Evolutionary conservation across 1,140 invertebrate genomes (phyloP).

Genomic region (Ectropis grisescens): DNA sequence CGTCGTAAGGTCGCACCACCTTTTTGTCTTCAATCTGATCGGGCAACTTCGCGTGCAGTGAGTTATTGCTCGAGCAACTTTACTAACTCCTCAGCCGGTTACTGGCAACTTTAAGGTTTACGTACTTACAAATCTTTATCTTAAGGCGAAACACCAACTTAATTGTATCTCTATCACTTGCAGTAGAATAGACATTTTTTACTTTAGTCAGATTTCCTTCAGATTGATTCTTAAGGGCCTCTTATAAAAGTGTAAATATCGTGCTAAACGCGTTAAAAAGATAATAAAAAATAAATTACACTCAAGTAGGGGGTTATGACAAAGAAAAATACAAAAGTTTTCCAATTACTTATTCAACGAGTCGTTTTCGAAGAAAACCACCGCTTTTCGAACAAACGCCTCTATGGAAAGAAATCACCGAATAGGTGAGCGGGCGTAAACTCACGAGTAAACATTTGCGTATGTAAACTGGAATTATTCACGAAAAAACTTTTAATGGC

Average conservation of each 20-base stretch:
- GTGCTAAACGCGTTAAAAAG: no score
- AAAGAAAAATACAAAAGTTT: slow-evolving; percentile 37
- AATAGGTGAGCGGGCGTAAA: slow-evolving; percentile 63
- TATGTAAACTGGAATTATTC: slow-evolving; percentile 70
- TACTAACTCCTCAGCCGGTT: slow-evolving; percentile 18
- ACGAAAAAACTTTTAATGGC: slow-evolving; percentile 71
- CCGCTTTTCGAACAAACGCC: slow-evolving; percentile 46
- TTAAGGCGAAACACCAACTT: no score
- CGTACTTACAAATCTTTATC: no score
- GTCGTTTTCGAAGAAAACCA: slow-evolving; percentile 41
- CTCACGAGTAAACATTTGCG: slow-evolving; percentile 68
- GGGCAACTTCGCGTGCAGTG: slow-evolving; percentile 26
- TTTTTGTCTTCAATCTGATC: slow-evolving; percentile 46
- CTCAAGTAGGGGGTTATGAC: slow-evolving; percentile 21
- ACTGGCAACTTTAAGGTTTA: slow-evolving; percentile 19
- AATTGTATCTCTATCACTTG: no score
- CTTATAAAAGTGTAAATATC: no score
- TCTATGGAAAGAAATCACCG: slow-evolving; percentile 64
- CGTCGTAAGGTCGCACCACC: slow-evolving; percentile 21
- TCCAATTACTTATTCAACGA: slow-evolving; percentile 56
- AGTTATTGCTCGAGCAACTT: slow-evolving; percentile 34
- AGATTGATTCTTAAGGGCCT: no score
- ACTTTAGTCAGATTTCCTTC: no score
- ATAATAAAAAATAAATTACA: no score
- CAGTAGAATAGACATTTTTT: no score